Base-by-base conservation (phyloP, 2,888 invertebrate species). In the Andrena bucephala region DNA sequence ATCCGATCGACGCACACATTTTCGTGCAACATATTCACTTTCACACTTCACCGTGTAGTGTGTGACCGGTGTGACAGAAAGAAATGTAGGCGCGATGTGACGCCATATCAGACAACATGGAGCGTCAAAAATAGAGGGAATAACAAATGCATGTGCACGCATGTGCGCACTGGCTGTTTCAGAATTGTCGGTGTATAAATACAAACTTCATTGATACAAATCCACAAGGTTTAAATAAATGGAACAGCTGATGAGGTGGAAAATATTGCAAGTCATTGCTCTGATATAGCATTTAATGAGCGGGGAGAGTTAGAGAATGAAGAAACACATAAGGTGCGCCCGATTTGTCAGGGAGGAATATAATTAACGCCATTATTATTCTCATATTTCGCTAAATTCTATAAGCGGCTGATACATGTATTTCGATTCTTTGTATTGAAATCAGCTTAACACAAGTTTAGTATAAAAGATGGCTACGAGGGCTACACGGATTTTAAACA, bases 381-480 rank as follows among this genome's bases (percentile, higher is more conserved):
- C 62, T 63, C n/a, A 66, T 16, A 57, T 79, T 77, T 65, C 29
- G 29, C 48, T 65, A 20, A 29, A 36, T 27, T 76, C 36, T 52
- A 42, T 66, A 73, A 31, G 42, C 16, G 13, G 10, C 42, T 27
- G n/a, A 48, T 75, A 66, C n/a, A 52, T 54, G 27, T 31, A 36
- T 54, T 24, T 50, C 20, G 2, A 27, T 48, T 57, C 10, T 36
- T 16, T n/a, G 13, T 20, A 60, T 7, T 8, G 8, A 70, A 65
- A 60, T 2, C n/a, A 54, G 20, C 31, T 68, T 24, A 24, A 59
- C 31, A 24, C 29, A 65, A 59, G 31, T 42, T 62, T 24, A 42
- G n/a, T 29, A 57, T 50, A 67, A 75, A 75, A 75, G 4, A 13
- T 7, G 42, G 31, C 60, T 33, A 1, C 24, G 59, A 4, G 7